phyloP scores from a whole-genome alignment of 2,113 vertebrate species.

The Drymodes brunneopygia region DNA sequence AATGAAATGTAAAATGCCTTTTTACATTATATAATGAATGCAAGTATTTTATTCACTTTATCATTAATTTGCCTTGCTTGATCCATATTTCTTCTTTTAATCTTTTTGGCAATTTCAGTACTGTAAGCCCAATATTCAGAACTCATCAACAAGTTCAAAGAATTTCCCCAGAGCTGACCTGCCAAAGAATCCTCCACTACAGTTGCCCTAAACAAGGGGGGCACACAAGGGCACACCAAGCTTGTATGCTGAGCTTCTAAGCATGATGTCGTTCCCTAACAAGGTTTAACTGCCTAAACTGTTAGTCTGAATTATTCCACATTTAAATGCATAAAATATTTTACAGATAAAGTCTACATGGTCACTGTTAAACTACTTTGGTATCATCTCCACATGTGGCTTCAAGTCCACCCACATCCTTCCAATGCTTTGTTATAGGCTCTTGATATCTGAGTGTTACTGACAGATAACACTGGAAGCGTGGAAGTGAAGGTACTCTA shows the following conservation, averaged over 20 bases:
- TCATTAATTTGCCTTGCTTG: neutral
- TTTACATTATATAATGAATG: neutral
- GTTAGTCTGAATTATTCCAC: neutral
- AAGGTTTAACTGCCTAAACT: neutral
- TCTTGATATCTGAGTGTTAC: neutral
- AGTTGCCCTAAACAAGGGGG: neutral
- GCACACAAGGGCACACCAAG: neutral
- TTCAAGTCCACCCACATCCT: neutral
- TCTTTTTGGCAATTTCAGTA: neutral
- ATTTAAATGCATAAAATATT: neutral
- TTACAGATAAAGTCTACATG: neutral
- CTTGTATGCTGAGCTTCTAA: neutral
- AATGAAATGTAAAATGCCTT: neutral
- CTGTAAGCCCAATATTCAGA: neutral
- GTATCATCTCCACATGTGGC: fast-evolving
- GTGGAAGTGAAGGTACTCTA: neutral
- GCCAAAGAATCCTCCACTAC: neutral
- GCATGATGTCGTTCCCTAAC: neutral
- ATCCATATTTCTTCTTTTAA: neutral
- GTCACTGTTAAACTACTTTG: neutral
- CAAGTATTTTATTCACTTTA: neutral
- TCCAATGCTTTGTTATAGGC: neutral
- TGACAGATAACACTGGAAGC: neutral
- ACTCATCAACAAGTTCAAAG: neutral
- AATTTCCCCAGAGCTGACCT: neutral